These are phyloP conservation scores for Nycticorax nycticorax DNA, from an alignment of 2,113 vertebrate species.

Conservation along the genomic window DNA sequence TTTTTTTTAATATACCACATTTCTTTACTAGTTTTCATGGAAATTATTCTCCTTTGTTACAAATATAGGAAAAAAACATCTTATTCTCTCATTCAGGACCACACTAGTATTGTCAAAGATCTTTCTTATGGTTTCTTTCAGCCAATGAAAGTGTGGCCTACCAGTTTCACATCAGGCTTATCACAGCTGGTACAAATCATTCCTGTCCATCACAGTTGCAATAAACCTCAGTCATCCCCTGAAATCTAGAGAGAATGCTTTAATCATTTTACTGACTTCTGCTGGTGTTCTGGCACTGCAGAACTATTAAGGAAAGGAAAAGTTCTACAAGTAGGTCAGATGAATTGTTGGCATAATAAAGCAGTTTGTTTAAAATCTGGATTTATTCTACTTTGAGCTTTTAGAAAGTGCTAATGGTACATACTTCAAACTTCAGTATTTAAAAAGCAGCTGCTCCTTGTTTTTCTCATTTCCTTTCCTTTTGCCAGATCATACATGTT, in stretches of 20 bases:
- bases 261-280: conserved; percentile 49
- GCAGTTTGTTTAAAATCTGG: neutral
- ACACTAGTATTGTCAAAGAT: neutral
- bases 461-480: conserved; percentile 5
- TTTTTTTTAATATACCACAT: neutral
- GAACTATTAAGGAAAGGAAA: neutral
- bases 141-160: neutral
- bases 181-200: conserved; percentile 51
- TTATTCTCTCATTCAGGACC: conserved; percentile 12
- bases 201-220: conserved; percentile 27
- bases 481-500: neutral
- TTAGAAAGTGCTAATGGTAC: neutral
- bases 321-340: conserved; percentile 42
- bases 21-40: neutral
- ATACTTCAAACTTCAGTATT: neutral
- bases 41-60: neutral
- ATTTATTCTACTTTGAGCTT: neutral
- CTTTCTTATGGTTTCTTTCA: conserved; percentile 17
- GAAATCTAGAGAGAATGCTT: conserved; percentile 28
- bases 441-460: neutral
- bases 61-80: neutral
- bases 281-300: neutral
- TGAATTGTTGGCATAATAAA: conserved; percentile 31
- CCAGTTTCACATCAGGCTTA: conserved; percentile 50
- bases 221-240: neutral